Conservation (phyloP, 2,113 vertebrate species). For the Alethe diademata region DNA sequence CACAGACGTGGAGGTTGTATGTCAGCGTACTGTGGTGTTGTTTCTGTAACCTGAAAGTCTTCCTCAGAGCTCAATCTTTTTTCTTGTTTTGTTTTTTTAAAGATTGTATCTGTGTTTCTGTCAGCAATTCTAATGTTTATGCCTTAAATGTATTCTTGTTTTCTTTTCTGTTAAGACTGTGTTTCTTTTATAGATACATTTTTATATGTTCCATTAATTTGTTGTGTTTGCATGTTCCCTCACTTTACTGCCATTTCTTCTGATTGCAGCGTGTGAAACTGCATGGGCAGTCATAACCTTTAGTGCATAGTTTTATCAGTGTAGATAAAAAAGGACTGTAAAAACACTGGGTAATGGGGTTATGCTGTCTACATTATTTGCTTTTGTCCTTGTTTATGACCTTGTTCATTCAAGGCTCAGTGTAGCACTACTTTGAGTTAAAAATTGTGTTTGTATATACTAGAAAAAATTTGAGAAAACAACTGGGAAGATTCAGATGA, state of each 20-base stretch:
- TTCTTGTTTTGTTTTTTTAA: background rate
- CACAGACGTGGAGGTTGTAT: background rate
- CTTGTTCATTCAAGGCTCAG: conserved; percentile 1
- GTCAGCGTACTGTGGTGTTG: background rate
- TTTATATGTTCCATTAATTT: background rate
- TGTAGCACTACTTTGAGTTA: background rate
- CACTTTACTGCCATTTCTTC: background rate
- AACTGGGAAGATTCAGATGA: background rate
- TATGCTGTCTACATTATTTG: background rate
- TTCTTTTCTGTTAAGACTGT: background rate
- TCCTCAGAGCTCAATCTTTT: background rate
- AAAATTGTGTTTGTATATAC: background rate
- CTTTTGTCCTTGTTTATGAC: conserved; percentile 33
- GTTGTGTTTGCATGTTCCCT: background rate
- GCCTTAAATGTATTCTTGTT: background rate
- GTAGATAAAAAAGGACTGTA: background rate
- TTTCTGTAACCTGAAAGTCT: background rate
- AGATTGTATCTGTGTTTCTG: background rate
- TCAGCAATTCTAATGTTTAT: background rate
- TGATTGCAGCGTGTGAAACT: background rate
- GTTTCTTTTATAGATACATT: background rate
- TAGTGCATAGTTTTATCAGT: background rate
- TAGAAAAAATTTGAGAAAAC: background rate
- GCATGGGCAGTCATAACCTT: background rate
- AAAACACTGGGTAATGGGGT: background rate